phyloP scores from a whole-genome alignment of 2,113 vertebrate species.

The Lepidothrix coronata region DNA sequence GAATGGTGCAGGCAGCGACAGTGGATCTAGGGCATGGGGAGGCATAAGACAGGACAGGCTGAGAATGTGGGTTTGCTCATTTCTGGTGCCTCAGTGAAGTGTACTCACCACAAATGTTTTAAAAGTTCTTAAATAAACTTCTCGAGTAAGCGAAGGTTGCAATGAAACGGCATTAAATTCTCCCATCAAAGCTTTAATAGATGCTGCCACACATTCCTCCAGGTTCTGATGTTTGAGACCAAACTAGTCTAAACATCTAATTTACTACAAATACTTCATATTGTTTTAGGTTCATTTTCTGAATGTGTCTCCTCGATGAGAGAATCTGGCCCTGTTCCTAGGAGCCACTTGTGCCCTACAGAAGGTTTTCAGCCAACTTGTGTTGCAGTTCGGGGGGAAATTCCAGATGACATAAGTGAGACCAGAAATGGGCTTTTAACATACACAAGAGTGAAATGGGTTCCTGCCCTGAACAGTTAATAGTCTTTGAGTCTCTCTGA shows the following conservation, averaged over 20 bases:
- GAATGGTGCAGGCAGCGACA: neutral
- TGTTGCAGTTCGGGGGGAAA: neutral
- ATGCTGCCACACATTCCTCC: neutral
- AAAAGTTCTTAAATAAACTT: neutral
- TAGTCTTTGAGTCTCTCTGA: neutral
- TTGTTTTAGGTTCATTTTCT: neutral
- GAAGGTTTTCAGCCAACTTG: neutral
- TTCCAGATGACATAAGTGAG: neutral
- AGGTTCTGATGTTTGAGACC: neutral
- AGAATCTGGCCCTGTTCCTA: neutral
- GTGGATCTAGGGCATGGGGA: neutral
- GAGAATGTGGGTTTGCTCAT: constrained; percentile 19
- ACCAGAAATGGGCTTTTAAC: constrained; percentile 48
- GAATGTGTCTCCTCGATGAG: neutral
- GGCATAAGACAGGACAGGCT: constrained; percentile 27
- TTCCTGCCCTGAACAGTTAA: neutral
- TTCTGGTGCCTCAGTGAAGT: constrained; percentile 39
- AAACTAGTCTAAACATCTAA: neutral
- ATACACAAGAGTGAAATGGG: constrained; percentile 18
- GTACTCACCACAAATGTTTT: neutral
- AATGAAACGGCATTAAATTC: neutral
- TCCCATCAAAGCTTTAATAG: neutral
- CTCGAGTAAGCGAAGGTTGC: neutral
- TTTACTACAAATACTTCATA: neutral
- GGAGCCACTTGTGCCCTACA: neutral